Evolutionary conservation across 2,888 invertebrate genomes (phyloP), one percentile per base, ranked within the genome.

Genomic region (Drosophila prostipennis): DNA sequence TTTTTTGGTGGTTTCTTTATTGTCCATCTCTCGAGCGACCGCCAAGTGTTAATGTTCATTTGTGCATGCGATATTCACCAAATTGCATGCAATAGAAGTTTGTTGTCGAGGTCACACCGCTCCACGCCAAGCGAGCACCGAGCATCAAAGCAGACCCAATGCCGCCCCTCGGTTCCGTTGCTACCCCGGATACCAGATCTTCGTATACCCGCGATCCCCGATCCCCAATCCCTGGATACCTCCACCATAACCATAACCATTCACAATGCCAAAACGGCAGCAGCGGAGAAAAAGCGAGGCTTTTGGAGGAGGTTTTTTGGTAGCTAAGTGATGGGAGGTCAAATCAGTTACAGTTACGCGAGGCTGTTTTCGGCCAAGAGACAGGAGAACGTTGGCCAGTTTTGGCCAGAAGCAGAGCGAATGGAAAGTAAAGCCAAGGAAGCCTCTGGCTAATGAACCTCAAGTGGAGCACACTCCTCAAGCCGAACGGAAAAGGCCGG

Each of bases 31-130:
- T 51, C 45, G 59, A 76, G 61, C 63, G 76, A 59, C 76, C 73
- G 72, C 71, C 76, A 85, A 88, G 89, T 88, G 81, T 86, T 77
- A 87, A 83, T 85, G 87, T 72, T 85, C 74, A 87, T 87, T 86
- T 80, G 84, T 53, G 75, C 77, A 63, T 65, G 75, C 75, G 64
- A 82, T 69, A 76, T 86, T 80, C 74, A 13, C 48, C 34, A 79
- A 81, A 76, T 73, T 67, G 75, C 78, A 60, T 65, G 75, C 80
- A 68, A 79, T 69, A 76, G 76, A 80, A 84, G 86, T 74, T 84
- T 84, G 69, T 77, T 77, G 63, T 57, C 70, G 83, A 61, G 80
- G 69, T 74, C 67, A 60, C 63, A 71, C 74, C 69, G 34, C 34
- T 34, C 34, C 34, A 74, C 71, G 59, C 53, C 57, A 34, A 53